Base-by-base conservation (phyloP, 2,888 invertebrate species). In the Agriopis leucophaearia region DNA sequence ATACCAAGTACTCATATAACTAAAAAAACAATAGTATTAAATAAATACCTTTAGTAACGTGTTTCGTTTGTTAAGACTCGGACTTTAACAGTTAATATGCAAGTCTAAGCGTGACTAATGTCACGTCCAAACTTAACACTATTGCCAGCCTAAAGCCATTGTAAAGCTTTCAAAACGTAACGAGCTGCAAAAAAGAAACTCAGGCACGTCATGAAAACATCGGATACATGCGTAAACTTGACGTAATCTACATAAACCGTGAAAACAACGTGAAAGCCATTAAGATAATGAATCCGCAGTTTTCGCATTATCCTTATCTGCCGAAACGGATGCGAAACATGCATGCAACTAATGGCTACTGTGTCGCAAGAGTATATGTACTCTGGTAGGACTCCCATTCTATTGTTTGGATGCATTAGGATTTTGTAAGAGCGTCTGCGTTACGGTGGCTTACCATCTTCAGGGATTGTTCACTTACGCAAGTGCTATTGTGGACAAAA, bases 351-450 rank as follows among this genome's bases (percentile, higher is more conserved):
- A 73, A 74, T 71, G 69, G 58, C 63, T 62, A 60, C 70, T 69
- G 70, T 70, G 73, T 91, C 88, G 86, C 86, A 80, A 88, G 86
- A 89, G 18, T 83, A 76, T 78, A 77, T 77, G 77, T 75, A 85
- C 80, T 79, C 77, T 80, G 45, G 79, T 81, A 80, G 82, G 82
- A 81, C 82, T 83, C 81, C 86, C 83, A 85, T 87, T 87, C 86
- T 78, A 89, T 92, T 91, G 92, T 91, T 85, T 69, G 73, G 74
- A 83, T 81, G 83, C 82, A 84, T 78, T 76, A 70, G 75, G 78
- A 75, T 90, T 88, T 89, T 84, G 88, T 85, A 90, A 90, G 80
- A 77, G 70, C 70, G 73, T 73, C 65, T 74, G 62, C 84, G 87
- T 89, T 81, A 90, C 85, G 87, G 83, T 84, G 66, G 66, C 76